Percentiles rank a stretch among this genome's conserved stretches.
Evolutionary conservation across 2,888 invertebrate species (phyloP).

Genomic region (Eupithecia inturbata): DNA sequence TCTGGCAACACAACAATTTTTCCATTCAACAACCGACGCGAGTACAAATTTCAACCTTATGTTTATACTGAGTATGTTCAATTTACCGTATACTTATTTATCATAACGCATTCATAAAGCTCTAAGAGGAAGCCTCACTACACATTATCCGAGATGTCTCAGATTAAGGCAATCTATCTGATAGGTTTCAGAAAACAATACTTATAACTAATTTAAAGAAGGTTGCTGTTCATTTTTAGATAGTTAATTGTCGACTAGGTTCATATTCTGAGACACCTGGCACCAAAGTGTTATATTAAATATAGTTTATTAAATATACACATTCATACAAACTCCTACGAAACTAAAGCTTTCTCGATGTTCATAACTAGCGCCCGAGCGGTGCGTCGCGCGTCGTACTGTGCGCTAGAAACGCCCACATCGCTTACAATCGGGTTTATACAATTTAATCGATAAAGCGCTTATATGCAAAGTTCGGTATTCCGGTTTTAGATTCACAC

Average conservation of each 20-base stretch:
- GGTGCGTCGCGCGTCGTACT: neutral
- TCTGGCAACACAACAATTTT: constrained; percentile 46
- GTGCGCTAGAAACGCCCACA: neutral
- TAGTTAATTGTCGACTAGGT: neutral
- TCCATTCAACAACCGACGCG: constrained; percentile 53
- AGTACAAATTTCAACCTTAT: constrained; percentile 69
- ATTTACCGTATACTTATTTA: constrained; percentile 79
- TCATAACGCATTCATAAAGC: constrained; percentile 79
- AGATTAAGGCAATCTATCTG: neutral
- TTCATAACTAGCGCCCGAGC: constrained; percentile 55
- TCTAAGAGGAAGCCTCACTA: constrained; percentile 83
- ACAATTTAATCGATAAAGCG: constrained; percentile 38
- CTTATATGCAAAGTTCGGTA: constrained; percentile 49
- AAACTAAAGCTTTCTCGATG: constrained; percentile 77
- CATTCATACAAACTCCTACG: constrained; percentile 75
- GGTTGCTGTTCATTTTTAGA: neutral
- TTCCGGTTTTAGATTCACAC: constrained; percentile 72
- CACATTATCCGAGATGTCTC: constrained; percentile 55
- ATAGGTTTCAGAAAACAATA: neutral
- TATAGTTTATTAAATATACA: constrained; percentile 73
- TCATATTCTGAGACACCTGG: constrained; percentile 14
- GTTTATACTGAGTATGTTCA: constrained; percentile 78
- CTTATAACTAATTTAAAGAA: neutral
- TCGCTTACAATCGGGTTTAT: constrained; percentile 21
- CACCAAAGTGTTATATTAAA: constrained; percentile 55